Evolutionary conservation across 2,888 invertebrate genomes (phyloP), one percentile per base, ranked within the genome.

Genomic region (Tipula unca): DNA sequence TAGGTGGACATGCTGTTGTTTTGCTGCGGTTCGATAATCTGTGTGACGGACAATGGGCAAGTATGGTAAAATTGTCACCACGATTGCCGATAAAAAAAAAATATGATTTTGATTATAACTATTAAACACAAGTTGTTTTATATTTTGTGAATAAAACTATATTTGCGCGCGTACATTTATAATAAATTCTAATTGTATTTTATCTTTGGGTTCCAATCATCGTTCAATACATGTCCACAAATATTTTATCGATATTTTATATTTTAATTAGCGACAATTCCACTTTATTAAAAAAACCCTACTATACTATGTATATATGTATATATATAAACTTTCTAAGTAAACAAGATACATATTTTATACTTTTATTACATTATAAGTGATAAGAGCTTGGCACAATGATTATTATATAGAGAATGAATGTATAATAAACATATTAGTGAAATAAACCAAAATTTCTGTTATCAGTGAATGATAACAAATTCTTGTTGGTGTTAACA

Each of bases 11-110:
- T 85, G 90, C 90, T 84, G 91, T 93, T 36, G 91, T 91, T 29
- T 89, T 91, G 82, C 89, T 92, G 88, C 91, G 92, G 17, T 95
- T 94, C 87, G 93, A 94, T 87, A 93, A 94, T 87, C 92, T 95
- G 6, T 95, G 95, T 88, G 93, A 94, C 86, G 94, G 94, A 0
- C 94, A 94, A 87, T 95, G 94, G 94, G 94, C 94, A 29, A 94
- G 94, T 87, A 94, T 94, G 94, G 89, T 93, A 85, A 91, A 91
- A 1, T 87, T 92, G 32, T 90, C 90, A 48, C 91, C 90, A 83
- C 89, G 90, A 54, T 87, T 90, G 84, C 90, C 90, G 32, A 88
- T 90, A 86, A 89, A 91, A 86, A 90, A 90, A 87, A 48, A 85
- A 85, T 39, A 42, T n/a, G 32, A 83, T 83, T 83, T 83, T n/a